Conservation (phyloP, 2,113 vertebrate species). For the Hippoglossus stenolepis region DNA sequence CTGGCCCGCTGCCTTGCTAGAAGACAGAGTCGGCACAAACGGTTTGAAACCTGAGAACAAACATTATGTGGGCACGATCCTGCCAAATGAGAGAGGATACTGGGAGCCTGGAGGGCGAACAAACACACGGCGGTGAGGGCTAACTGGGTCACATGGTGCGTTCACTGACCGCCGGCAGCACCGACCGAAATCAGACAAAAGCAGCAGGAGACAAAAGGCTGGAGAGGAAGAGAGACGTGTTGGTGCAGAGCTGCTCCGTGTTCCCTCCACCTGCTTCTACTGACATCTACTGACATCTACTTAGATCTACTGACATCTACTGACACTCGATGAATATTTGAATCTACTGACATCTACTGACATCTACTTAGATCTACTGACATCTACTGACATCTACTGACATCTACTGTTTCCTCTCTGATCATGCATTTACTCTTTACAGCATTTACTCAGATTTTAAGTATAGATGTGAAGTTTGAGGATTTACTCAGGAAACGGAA, state of each 20-base stretch:
- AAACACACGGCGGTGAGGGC: constrained; percentile 13
- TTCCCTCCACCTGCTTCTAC: background rate
- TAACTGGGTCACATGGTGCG: constrained; percentile 46
- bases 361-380: too few relatives aligned
- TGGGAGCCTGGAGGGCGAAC: background rate
- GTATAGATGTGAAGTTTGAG: too few relatives aligned
- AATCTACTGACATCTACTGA: too few relatives aligned
- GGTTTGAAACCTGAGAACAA: constrained; percentile 15
- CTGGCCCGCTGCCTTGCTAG: background rate
- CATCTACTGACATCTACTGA: too few relatives aligned
- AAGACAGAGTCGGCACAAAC: constrained; percentile 1
- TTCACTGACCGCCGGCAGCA: constrained; percentile 32
- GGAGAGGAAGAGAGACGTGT: background rate
- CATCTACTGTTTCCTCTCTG: too few relatives aligned
- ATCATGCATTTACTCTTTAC: too few relatives aligned
- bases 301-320: background rate
- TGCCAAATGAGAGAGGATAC: constrained; percentile 18
- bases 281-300: background rate
- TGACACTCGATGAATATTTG: too few relatives aligned
- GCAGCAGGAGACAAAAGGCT: background rate
- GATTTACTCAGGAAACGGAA: too few relatives aligned
- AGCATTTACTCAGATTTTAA: too few relatives aligned
- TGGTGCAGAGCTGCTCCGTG: background rate
- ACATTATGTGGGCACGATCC: background rate
- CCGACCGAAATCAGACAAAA: constrained; percentile 11